A percentile compares a stretch with the other conserved stretches of the same genome.
Conservation (phyloP, 1,140 invertebrate species). For the Sinonovacula constricta region DNA sequence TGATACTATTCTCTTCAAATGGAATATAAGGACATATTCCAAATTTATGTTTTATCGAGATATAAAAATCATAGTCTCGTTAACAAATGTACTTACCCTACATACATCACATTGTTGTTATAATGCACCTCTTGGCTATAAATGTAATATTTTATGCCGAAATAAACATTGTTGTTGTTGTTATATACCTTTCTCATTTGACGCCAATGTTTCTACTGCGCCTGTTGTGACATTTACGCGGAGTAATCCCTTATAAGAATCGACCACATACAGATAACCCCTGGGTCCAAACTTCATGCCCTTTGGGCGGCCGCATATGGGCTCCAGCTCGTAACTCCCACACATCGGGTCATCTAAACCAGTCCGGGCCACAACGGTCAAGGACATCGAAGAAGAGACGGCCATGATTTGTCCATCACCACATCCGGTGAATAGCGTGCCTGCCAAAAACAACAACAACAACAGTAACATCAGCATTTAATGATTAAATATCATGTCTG, state of each 20-base stretch:
- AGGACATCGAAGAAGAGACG: background rate
- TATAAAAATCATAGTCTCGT: no score
- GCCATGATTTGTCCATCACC: conserved; percentile 66
- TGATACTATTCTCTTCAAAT: no score
- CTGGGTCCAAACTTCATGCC: conserved; percentile 86
- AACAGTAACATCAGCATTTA: no score
- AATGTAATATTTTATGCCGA: no score
- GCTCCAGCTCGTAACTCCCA: conserved; percentile 51
- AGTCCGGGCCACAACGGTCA: conserved; percentile 8
- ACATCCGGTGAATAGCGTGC: conserved; percentile 66
- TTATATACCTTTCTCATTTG: conserved; percentile 39
- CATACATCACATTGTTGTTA: no score
- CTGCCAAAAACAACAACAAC: conserved; percentile 55
- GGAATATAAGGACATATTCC: no score
- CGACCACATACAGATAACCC: conserved; percentile 85
- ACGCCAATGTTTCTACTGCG: conserved; percentile 68
- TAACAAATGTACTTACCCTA: no score
- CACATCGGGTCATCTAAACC: conserved; percentile 11
- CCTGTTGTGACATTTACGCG: conserved; percentile 86
- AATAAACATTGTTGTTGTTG: no score
- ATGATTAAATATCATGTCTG: no score
- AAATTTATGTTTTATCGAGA: no score
- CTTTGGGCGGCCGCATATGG: conserved; percentile 87
- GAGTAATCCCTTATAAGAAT: conserved; percentile 90
- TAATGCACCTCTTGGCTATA: no score